Conservation (phyloP, 2,888 invertebrate genomes). For the Apotomis capreana region DNA sequence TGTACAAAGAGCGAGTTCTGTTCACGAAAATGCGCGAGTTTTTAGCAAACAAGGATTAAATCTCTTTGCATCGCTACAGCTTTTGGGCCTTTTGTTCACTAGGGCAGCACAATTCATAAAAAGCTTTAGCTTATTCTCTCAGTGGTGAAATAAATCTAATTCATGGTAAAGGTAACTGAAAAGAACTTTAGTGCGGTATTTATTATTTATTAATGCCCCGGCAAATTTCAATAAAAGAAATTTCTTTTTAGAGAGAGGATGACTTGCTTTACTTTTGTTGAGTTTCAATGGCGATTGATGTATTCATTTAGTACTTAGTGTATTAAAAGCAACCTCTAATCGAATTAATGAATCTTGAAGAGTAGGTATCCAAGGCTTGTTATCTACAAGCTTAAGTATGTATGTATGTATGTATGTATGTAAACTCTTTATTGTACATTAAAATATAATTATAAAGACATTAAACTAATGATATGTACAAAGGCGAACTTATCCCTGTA, state of each 20-base stretch:
- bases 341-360: neutral
- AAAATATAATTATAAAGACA: no score
- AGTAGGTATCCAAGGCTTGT: no score
- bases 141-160: constrained; percentile 6
- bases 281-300: neutral
- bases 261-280: constrained; percentile 5
- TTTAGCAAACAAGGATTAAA: constrained; percentile 3
- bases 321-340: neutral
- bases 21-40: neutral
- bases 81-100: neutral
- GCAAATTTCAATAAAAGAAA: neutral
- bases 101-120: neutral
- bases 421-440: no score
- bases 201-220: constrained; percentile 3
- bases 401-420: no score
- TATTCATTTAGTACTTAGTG: neutral
- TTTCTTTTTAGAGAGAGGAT: constrained; percentile 4
- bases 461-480: no score
- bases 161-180: neutral
- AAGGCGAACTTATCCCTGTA: no score
- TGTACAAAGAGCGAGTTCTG: neutral
- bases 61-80: neutral
- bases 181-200: neutral
- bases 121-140: constrained; percentile 1
- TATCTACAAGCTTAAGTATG: no score